Conservation (phyloP, 2,797 vertebrate species). For the Pseudopleuronectes americanus region DNA sequence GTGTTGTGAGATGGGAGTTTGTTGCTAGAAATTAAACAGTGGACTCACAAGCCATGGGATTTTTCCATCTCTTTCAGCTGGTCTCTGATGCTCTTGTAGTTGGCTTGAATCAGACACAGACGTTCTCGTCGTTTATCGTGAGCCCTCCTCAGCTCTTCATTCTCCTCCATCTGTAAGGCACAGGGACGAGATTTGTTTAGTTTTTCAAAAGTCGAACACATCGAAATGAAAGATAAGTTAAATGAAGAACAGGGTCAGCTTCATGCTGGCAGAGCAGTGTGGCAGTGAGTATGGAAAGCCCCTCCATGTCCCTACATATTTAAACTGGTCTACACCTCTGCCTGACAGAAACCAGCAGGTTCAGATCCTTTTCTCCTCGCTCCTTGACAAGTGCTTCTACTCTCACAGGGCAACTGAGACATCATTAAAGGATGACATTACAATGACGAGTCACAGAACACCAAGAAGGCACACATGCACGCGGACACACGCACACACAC, state of each 20-base stretch:
- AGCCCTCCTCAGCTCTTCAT: conserved; percentile 87
- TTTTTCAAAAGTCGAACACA: conserved; percentile 2
- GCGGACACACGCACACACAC: not conserved
- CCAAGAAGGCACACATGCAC: conserved; percentile 1
- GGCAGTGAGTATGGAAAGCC: conserved; percentile 7
- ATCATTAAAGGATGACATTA: conserved; percentile 74
- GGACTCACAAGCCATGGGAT: conserved; percentile 86
- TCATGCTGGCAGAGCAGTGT: conserved; percentile 13
- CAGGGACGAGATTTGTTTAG: conserved; percentile 7
- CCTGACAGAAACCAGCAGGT: conserved; percentile 44
- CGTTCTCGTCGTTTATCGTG: conserved; percentile 87
- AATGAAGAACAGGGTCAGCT: not conserved
- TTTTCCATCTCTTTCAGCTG: conserved; percentile 90
- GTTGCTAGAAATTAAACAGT: not conserved
- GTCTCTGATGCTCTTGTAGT: conserved; percentile 88
- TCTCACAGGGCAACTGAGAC: conserved; percentile 70
- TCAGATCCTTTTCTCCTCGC: conserved; percentile 28
- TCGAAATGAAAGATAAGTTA: conserved; percentile 35
- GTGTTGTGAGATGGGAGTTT: not conserved
- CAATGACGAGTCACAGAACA: conserved; percentile 49
- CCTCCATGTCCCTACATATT: conserved; percentile 29
- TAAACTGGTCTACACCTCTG: conserved; percentile 37
- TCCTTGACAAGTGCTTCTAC: conserved; percentile 62
- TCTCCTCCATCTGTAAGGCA: conserved; percentile 85
- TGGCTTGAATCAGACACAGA: conserved; percentile 89